Base-by-base conservation (phyloP, 2,113 vertebrate genomes). In the Callopanchax toddi region DNA sequence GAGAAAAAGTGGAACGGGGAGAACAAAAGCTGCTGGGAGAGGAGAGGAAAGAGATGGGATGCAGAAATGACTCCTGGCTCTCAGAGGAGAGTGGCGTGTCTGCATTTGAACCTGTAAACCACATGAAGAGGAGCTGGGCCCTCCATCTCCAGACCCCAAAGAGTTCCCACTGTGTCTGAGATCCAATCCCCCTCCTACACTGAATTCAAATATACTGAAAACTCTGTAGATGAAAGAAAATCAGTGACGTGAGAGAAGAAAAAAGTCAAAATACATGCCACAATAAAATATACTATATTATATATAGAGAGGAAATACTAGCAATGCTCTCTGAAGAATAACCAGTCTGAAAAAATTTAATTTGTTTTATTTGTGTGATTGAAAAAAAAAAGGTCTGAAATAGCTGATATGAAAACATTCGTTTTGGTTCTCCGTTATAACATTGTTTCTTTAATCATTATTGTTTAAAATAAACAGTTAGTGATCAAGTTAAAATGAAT, bases 1-100 rank as follows among this genome's bases (percentile, higher is more conserved):
- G 86, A 76, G 77, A 79, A 70, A 79, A 8, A 74, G 82, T 74
- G 79, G 72, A 78, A 87, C 60, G 45, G 77, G 69, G 81, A 87
- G 80, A 90, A 87, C 85, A 89, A 87, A 89, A 86, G 86, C 85
- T 83, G 72, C 68, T 60, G 54, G 71, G 60, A 62, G 48, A 67
- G 40, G 55, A 71, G 66, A 67, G 62, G 53, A 71, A 60, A 75
- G 49, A 78, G 71, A 72, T 57, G 70, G 71, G 74, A 64, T 55
- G 55, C 34, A 51, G 62, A 76, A 80, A 74, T 58, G 62, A 83
- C 37, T 69, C 32, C 46, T 70, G 63, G 59, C 67, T 79, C 52
- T 69, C 58, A 62, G 26, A 70, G 81, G 20, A 48, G 68, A 71
- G 56, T 59, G 78, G 50, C 65, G 63, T 55, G 70, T 66, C 60